Base-by-base conservation (phyloP, 2,797 vertebrate species). In the Spea hammondii region DNA sequence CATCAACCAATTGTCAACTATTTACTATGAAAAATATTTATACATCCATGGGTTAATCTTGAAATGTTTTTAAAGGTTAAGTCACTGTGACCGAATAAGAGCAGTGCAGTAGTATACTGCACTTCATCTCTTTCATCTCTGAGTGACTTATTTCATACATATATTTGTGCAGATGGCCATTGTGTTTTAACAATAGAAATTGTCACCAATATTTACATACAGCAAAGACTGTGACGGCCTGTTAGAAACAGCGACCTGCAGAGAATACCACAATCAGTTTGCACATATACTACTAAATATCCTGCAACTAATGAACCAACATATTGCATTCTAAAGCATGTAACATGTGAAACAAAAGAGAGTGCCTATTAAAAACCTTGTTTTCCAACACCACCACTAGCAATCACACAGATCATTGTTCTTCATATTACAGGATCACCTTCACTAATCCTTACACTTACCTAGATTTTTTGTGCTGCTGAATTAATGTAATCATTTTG, bases 211-310 rank as follows among this genome's bases (percentile, higher is more conserved):
- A 72, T 81, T 81, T 76, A 62, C 74, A 76, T 72, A 72, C 69
- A 17, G 74, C 79, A 81, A 51, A 81, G 79, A 76, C 68, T 81
- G 79, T 81, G 74, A 81, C 74, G 79, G 74, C 79, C 73, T 80
- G 68, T 80, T 13, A 76, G 45, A 47, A 67, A 72, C 68, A 72
- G 6, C 32, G 53, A 76, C 64, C 62, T 66, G 11, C 47, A 45
- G 10, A 74, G 32, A n/a, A 60, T 79, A 6, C 5, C 14, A 13
- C 5, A 55, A 62, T 49, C 62, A 59, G n/a, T 59, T 57, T 59
- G 5, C 9, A n/a, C 10, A 57, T 57, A 57, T 9, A 13, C 55
- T 59, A 11, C 1, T 7, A 17, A 9, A 7, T 3, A 17, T 62
- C 59, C 59, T 62, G 59, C 59, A 62, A 17, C 2, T 67, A 67